phyloP scores from a whole-genome alignment of 2,888 invertebrate species.

The Netelia fuscicornis region DNA sequence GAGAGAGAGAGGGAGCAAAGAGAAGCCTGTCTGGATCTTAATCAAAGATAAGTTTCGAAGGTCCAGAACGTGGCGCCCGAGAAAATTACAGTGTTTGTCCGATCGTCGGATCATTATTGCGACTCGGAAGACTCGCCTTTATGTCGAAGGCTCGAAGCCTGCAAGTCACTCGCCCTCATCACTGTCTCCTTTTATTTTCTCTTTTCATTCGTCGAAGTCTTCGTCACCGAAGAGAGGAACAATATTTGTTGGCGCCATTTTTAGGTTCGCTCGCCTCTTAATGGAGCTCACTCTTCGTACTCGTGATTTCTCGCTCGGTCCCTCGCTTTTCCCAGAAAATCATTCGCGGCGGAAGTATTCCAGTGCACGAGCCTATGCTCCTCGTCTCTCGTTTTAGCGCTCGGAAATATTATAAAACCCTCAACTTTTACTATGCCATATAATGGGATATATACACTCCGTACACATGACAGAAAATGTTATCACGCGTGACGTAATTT shows the following conservation, averaged over 20 bases:
- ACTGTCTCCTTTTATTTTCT: constrained; percentile 18
- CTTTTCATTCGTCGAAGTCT: constrained; percentile 36
- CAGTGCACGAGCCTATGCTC: constrained; percentile 56
- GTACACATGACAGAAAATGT: constrained; percentile 69
- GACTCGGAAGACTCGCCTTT: constrained; percentile 47
- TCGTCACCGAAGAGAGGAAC: constrained; percentile 35
- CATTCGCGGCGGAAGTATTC: constrained; percentile 67
- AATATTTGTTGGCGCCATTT: constrained; percentile 34
- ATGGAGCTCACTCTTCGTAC: constrained; percentile 31
- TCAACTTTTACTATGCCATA: constrained; percentile 20
- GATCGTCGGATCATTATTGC: constrained; percentile 39
- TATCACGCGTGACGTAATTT: constrained; percentile 76
- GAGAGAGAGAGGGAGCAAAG: background rate
- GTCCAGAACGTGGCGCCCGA: constrained; percentile 64
- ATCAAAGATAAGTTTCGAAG: constrained; percentile 50
- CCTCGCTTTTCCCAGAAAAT: constrained; percentile 66
- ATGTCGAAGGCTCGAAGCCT: constrained; percentile 43
- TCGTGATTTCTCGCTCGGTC: constrained; percentile 23
- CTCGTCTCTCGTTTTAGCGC: constrained; percentile 22
- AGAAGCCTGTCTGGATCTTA: constrained; percentile 57
- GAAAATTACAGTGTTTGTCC: constrained; percentile 73
- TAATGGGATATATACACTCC: background rate
- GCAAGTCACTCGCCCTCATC: constrained; percentile 70
- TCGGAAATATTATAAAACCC: constrained; percentile 19
- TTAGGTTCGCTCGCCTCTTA: constrained; percentile 33